Evolutionary conservation across 1,140 invertebrate genomes (phyloP).

Genomic region (Antheraea pernyi): DNA sequence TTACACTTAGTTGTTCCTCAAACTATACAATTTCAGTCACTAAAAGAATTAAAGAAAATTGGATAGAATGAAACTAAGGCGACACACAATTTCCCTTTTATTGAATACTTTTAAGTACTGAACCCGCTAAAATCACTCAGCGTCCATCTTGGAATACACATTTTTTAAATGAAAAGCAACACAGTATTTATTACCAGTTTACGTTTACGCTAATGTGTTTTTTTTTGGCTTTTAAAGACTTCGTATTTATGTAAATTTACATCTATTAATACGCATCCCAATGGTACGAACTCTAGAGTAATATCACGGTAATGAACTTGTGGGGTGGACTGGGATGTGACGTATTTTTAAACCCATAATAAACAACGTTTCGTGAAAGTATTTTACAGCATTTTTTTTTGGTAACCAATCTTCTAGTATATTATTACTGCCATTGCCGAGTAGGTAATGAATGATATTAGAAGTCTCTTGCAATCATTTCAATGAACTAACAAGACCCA

Average conservation of each 20-base stretch:
- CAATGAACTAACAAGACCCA: too few species aligned
- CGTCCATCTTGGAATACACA: neutral
- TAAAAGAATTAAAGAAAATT: too few species aligned
- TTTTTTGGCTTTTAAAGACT: constrained; percentile 34
- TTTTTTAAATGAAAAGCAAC: neutral
- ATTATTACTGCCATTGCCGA: too few species aligned
- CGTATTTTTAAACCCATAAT: neutral
- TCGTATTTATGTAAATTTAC: constrained; percentile 26
- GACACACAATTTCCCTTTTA: too few species aligned
- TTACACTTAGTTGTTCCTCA: too few species aligned
- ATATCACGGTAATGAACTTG: neutral
- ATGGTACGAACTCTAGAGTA: neutral
- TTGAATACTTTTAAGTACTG: neutral
- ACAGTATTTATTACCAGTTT: constrained; percentile 37
- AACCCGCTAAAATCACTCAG: neutral
- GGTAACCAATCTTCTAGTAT: too few species aligned
- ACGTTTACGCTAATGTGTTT: constrained; percentile 38
- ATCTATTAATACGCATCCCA: constrained; percentile 14
- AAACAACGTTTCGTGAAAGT: neutral
- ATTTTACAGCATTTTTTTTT: neutral
- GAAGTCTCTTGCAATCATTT: too few species aligned
- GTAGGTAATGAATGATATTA: too few species aligned
- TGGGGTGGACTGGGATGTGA: neutral
- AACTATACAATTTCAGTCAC: too few species aligned
- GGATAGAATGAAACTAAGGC: too few species aligned